These are phyloP conservation scores for Baryphthengus martii DNA, from an alignment of 2,113 vertebrate genomes.

Conservation along the genomic window DNA sequence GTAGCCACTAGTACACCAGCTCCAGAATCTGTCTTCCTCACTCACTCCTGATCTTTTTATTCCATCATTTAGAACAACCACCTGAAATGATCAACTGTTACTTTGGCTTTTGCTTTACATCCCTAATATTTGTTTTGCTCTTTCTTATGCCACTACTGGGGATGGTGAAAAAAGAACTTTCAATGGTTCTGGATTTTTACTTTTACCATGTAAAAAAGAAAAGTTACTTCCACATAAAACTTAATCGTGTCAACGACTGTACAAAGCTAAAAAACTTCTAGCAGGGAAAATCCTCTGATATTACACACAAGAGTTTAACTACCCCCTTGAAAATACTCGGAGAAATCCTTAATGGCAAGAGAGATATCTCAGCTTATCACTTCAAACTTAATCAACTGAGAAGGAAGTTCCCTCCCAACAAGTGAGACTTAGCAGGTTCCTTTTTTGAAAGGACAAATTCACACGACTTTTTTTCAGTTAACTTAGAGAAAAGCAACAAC, in stretches of 20 bases:
- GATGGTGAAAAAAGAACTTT: background rate
- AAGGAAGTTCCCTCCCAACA: background rate
- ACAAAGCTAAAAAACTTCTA: background rate
- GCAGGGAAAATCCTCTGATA: background rate
- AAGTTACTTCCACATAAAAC: background rate
- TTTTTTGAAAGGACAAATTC: background rate
- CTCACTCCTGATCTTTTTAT: background rate
- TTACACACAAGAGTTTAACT: background rate
- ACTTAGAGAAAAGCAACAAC: background rate
- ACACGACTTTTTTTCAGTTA: background rate
- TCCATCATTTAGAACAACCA: background rate
- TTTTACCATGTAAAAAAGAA: background rate
- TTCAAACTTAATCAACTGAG: background rate
- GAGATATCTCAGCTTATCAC: background rate
- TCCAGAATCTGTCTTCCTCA: background rate
- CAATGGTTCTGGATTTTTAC: background rate
- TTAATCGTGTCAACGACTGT: rapidly evolving
- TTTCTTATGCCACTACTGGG: background rate
- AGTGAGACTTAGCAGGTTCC: background rate
- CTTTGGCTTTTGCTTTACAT: background rate
- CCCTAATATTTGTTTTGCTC: background rate
- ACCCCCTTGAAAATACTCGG: background rate
- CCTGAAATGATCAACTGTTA: background rate
- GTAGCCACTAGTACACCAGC: background rate
- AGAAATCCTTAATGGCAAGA: background rate